Conservation (phyloP, 2,888 invertebrate genomes). For the Euproctis similis region DNA sequence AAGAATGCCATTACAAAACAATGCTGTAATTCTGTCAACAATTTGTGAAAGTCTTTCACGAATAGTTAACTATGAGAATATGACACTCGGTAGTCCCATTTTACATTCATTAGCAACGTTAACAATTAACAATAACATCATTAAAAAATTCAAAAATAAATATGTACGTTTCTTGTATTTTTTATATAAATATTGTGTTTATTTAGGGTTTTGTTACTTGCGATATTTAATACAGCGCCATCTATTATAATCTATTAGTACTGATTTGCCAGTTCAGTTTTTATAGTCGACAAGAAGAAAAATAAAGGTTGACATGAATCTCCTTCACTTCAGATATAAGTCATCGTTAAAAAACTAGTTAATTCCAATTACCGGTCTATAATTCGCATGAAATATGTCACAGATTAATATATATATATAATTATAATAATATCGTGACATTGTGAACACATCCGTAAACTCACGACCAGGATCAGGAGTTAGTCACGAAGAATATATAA, state of each 20-base stretch:
- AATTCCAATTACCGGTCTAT: conserved; percentile 5
- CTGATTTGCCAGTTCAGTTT: too few relatives aligned
- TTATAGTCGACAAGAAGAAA: too few relatives aligned
- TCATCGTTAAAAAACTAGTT: too few relatives aligned
- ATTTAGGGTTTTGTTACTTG: too few relatives aligned
- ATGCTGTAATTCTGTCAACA: background rate
- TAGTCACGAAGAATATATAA: conserved; percentile 49
- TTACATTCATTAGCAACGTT: conserved; percentile 1
- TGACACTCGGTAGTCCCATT: background rate
- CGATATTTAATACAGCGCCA: too few relatives aligned
- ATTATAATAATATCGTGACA: conserved; percentile 27
- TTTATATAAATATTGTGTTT: background rate
- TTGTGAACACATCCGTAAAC: conserved; percentile 41
- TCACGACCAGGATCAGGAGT: conserved; percentile 37
- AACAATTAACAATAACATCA: conserved; percentile 1
- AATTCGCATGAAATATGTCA: conserved; percentile 9
- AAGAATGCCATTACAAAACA: background rate
- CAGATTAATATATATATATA: conserved; percentile 10
- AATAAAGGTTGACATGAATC: too few relatives aligned
- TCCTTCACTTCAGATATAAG: too few relatives aligned
- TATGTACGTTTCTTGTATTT: too few relatives aligned
- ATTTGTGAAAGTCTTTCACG: conserved; percentile 1
- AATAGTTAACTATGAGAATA: background rate
- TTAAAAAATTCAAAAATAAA: too few relatives aligned
- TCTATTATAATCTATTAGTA: too few relatives aligned